A percentile compares a stretch with the other conserved stretches of the same genome.
These are phyloP conservation scores for Zaprionus vittiger DNA, from an alignment of 1,140 invertebrate species.

Conservation along the genomic window DNA sequence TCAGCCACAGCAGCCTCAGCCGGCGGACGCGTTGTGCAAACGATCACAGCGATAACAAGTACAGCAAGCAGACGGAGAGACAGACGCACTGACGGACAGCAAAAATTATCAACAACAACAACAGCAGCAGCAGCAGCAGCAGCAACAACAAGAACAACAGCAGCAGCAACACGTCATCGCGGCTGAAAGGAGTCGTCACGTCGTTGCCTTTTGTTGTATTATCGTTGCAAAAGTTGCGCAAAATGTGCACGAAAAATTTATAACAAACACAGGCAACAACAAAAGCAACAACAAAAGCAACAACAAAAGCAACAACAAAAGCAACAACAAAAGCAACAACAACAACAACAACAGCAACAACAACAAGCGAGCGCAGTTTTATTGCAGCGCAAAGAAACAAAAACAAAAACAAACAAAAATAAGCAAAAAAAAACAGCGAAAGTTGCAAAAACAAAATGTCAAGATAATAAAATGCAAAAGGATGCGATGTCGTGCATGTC, in stretches of 20 bases:
- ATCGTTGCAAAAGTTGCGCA: background rate
- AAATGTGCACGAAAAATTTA: slow-evolving; percentile 6
- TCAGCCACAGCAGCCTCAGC: slow-evolving; percentile 22
- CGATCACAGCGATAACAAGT: slow-evolving; percentile 59
- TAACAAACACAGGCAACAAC: background rate
- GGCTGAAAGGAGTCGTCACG: slow-evolving; percentile 22
- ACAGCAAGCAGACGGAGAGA: slow-evolving; percentile 20
- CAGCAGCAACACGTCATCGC: background rate
- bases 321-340: background rate
- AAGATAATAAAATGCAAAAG: slow-evolving; percentile 9
- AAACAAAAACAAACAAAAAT: background rate
- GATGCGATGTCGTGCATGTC: background rate
- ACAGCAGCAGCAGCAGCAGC: background rate
- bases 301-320: background rate
- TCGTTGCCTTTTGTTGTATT: background rate
- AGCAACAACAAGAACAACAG: background rate
- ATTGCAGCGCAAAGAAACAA: background rate
- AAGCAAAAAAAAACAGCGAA: background rate
- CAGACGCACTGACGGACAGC: slow-evolving; percentile 7
- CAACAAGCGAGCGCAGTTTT: background rate
- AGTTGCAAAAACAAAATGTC: slow-evolving; percentile 5
- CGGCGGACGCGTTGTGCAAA: slow-evolving; percentile 53
- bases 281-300: background rate
- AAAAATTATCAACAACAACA: slow-evolving; percentile 47
- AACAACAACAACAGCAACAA: background rate